These are phyloP conservation scores for Glyptemys insculpta DNA, from an alignment of 2,797 vertebrate species.

Conservation along the genomic window DNA sequence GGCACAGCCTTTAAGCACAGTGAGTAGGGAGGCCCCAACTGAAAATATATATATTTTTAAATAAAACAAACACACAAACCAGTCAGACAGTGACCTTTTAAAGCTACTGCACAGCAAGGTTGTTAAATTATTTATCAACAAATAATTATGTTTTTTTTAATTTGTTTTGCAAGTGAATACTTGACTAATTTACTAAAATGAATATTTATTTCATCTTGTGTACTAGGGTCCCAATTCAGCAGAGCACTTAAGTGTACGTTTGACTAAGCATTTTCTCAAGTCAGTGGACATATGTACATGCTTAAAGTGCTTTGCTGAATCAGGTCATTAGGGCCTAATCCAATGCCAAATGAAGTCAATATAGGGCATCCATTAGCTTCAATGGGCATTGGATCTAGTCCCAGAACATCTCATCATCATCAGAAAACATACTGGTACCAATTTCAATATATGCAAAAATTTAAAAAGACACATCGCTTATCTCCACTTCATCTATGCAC, in stretches of 20 bases:
- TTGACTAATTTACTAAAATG: background rate
- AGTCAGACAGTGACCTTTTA: background rate
- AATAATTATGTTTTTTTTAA: background rate
- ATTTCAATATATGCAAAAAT: background rate
- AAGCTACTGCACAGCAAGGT: background rate
- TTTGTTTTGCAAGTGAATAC: background rate
- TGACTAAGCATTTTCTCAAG: background rate
- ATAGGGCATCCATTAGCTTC: background rate
- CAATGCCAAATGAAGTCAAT: background rate
- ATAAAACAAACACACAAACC: background rate
- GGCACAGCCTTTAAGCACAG: background rate
- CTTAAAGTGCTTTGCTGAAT: background rate
- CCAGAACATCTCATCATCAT: background rate
- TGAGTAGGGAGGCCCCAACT: background rate
- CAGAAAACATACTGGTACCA: background rate
- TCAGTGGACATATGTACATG: background rate
- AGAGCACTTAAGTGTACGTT: background rate
- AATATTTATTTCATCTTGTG: fast-evolving
- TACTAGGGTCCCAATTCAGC: background rate
- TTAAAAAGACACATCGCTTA: background rate
- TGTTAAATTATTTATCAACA: background rate
- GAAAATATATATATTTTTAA: background rate
- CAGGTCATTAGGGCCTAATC: background rate
- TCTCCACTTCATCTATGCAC: background rate
- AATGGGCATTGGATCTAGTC: background rate